Base-by-base conservation (phyloP, 2,888 invertebrate species). In the Aphidoletes aphidimyza region DNA sequence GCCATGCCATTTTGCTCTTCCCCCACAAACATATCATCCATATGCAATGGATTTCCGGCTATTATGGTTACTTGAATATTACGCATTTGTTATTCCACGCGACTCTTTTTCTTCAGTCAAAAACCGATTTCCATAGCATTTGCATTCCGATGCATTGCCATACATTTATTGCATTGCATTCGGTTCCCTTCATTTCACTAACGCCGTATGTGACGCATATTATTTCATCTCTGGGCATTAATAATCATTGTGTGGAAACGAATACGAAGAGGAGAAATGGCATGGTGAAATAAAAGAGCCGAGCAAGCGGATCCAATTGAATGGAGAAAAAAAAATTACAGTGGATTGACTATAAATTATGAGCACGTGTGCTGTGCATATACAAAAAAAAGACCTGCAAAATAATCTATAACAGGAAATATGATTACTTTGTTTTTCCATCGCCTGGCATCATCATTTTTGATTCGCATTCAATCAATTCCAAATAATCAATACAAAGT, bases 41-140 rank as follows among this genome's bases (percentile, higher is more conserved):
- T 11, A 30, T 14, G 30, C 69, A 69, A 69, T 69, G 69, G 11
- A 69, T n/a, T 69, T 69, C 69, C 69, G 69, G 69, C 69, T 69
- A 69, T 69, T 69, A 69, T 54, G 22, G 81, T n/a, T 11, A 37
- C 37, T n/a, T 81, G 37, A 17, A 81, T 81, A 81, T 81, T 81
- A 22, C n/a, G 37, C 81, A 37, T 81, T 81, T 36, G 14, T 11
- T 5, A 36, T 78, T 6, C 37, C 81, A 6, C 30, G 14, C 14
- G n/a, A n/a, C 1, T 14, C 37, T 22, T 22, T 81, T 81, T 36
- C 81, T 81, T 8, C 22, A 37, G 37, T 37, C 69, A 69, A 17
- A 36, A 34, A 49, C 6, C 17, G 14, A n/a, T 81, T 37, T 37
- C 37, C 37, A 69, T 69, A 54, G 22, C 30, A 69, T 69, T 69